Base-by-base conservation (phyloP, 2,888 invertebrate genomes). In the Melanostoma mellinum region DNA sequence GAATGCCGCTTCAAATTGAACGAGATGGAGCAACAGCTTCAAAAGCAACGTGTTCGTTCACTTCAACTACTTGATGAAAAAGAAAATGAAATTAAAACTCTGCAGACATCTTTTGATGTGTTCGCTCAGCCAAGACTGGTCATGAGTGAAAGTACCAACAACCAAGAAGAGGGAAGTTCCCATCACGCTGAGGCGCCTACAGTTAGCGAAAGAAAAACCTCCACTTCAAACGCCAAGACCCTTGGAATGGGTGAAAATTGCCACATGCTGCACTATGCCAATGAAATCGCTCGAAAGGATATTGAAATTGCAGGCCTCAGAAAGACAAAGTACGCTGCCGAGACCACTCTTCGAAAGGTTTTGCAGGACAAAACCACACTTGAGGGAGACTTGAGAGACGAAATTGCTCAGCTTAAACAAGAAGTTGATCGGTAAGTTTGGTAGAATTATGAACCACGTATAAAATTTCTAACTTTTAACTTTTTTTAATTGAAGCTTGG, bases 11-110 rank as follows among this genome's bases (percentile, higher is more conserved):
- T 91, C 20, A 93, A 92, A 86, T 88, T 93, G 1, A 91, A 92
- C 8, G 92, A 93, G 48, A 89, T 96, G 68, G 96, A 97, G 88
- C 94, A 95, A 86, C 95, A 96, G 87, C 91, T 95, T 3, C 93
- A 94, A 55, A 94, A 95, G n/a, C 97, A 97, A 88, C 92, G 97
- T 0, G 95, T 96, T 68, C 92, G 97, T 44, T 96, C 97, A 42
- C 92, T 97, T 6, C 93, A 94, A 2, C 90, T 97, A 33, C 90
- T 98, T 42, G 94, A 95, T 10, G 97, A 97, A 87, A 96, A 97
- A 36, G 97, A 97, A 86, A 93, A 93, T 86, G 95, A 95, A 88
- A 94, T 96, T 6, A 91, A 93, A 48, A 93, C 94, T 0, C 87
- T 94, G 53, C 93, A 93, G 87, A 92, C 92, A 30, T 93, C 93